Evolutionary conservation across 2,888 invertebrate genomes (phyloP).

Genomic region (Melinaea menophilus): DNA sequence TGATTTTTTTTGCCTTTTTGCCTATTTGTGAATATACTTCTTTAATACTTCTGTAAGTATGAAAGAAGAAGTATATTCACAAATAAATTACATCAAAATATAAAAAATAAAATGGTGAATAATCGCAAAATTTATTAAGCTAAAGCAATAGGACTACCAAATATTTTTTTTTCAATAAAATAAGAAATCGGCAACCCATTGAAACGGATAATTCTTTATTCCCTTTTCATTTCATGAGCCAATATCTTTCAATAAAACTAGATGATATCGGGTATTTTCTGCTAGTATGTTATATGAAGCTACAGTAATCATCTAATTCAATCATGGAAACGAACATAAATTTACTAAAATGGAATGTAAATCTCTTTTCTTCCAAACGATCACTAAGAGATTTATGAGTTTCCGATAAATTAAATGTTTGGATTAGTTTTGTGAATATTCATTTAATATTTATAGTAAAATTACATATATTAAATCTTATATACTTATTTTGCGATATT

Average conservation of each 20-base stretch:
- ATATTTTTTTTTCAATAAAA: background rate
- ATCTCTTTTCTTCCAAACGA: constrained; percentile 36
- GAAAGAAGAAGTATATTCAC: too few species aligned
- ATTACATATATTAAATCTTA: background rate
- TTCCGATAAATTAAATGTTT: constrained; percentile 29
- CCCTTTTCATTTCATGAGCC: constrained; percentile 5
- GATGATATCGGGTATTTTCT: constrained; percentile 7
- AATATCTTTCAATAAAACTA: constrained; percentile 7
- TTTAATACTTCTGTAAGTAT: too few species aligned
- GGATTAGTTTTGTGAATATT: constrained; percentile 15
- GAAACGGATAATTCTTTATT: constrained; percentile 5
- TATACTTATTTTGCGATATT: too few species aligned
- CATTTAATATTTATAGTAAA: constrained; percentile 7
- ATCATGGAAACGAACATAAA: constrained; percentile 34
- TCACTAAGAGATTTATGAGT: constrained; percentile 32
- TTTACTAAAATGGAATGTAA: constrained; percentile 39
- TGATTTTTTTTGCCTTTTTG: too few species aligned
- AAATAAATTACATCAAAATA: background rate
- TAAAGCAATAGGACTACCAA: background rate
- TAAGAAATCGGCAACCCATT: constrained; percentile 2
- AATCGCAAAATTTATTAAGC: background rate
- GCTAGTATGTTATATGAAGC: constrained; percentile 15
- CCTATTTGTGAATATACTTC: too few species aligned
- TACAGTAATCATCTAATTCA: constrained; percentile 30
- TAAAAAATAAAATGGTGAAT: background rate